A percentile compares a stretch with the other conserved stretches of the same genome.
These are phyloP conservation scores for Tokudaia tokunoshimensis DNA, from an alignment of 2,797 vertebrate species.

Conservation along the genomic window DNA sequence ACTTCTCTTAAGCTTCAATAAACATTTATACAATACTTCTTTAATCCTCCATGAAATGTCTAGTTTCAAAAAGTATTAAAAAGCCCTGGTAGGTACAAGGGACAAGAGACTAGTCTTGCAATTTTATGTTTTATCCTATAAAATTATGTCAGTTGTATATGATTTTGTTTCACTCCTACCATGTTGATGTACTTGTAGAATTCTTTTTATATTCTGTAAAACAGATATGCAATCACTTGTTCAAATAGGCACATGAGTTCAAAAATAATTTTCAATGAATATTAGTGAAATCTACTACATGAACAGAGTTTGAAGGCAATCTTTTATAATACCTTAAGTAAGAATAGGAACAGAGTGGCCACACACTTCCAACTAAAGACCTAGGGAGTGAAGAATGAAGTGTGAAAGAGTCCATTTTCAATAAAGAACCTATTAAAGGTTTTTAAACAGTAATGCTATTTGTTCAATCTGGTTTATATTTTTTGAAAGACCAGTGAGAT, in stretches of 20 bases:
- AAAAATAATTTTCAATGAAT: constrained; percentile 28
- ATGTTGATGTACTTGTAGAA: neutral
- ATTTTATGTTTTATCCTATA: neutral
- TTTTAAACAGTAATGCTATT: neutral
- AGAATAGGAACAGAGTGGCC: neutral
- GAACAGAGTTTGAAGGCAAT: neutral
- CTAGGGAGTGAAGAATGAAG: accelerated
- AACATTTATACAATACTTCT: neutral
- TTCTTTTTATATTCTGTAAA: constrained; percentile 3
- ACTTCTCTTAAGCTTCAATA: neutral
- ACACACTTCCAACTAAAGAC: neutral
- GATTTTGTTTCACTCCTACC: neutral
- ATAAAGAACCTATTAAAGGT: neutral
- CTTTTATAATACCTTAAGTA: neutral
- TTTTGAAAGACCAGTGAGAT: neutral
- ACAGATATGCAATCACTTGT: neutral
- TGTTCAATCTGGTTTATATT: neutral
- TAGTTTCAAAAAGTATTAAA: neutral
- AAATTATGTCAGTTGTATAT: neutral
- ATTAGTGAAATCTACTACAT: neutral
- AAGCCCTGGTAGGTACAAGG: neutral
- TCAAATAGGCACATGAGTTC: neutral
- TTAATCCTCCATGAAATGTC: neutral
- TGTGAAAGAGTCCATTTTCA: neutral
- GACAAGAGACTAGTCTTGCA: neutral